Conservation (phyloP, 2,113 vertebrate genomes). For the Chionodraco myersi region DNA sequence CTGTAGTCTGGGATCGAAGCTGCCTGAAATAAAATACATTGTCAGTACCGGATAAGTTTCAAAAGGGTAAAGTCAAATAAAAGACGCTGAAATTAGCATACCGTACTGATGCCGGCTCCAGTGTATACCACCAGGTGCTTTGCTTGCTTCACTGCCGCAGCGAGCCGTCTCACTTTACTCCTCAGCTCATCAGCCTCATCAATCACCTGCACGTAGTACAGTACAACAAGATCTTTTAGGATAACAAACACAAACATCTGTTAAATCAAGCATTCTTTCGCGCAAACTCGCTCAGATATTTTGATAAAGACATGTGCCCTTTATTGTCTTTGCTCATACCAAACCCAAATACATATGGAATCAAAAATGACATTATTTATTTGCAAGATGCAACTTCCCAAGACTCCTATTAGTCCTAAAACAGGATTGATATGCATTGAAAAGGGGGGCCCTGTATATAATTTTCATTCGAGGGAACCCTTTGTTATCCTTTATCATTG, state of each 20-base stretch:
- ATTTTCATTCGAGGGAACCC: too few relatives aligned
- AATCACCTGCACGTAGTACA: conserved; percentile 83
- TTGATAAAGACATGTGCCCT: background rate
- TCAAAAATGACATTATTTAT: background rate
- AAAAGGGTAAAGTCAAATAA: background rate
- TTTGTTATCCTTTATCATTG: background rate
- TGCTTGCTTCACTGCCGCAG: conserved; percentile 85
- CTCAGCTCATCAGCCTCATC: conserved; percentile 89
- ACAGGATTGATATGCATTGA: background rate
- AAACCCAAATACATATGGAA: background rate
- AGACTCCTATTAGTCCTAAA: background rate
- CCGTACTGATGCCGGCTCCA: conserved; percentile 97
- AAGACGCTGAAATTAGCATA: conserved; percentile 56
- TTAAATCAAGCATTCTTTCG: background rate
- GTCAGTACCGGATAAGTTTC: conserved; percentile 1
- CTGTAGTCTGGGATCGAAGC: conserved; percentile 98
- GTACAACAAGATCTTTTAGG: background rate
- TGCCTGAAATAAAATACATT: conserved; percentile 82
- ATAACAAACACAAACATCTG: background rate
- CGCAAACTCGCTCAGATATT: too few relatives aligned
- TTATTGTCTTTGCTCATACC: background rate
- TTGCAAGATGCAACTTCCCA: background rate
- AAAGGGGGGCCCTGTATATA: background rate
- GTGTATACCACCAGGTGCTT: conserved; percentile 92
- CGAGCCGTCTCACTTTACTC: conserved; percentile 87